Evolutionary conservation across 53 echinoderm and acorn worm genomes (phyloP), one percentile per base, ranked within the genome.

Genomic region (Echinarachnius parma): DNA sequence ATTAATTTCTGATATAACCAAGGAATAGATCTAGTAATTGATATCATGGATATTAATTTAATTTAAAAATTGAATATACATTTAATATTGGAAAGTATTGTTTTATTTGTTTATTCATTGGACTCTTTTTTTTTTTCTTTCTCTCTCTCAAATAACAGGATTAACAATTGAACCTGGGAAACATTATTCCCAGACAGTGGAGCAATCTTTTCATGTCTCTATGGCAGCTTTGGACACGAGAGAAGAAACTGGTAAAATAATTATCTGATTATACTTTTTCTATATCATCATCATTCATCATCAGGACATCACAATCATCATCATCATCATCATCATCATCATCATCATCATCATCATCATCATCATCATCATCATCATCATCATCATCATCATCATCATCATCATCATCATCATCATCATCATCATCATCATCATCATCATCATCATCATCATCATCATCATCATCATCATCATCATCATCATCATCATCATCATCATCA

Each of bases 121-220:
- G n/a, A n/a, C n/a, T n/a, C n/a, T n/a, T n/a, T n/a, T n/a, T n/a
- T n/a, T n/a, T n/a, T n/a, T n/a, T n/a, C n/a, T n/a, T n/a, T n/a
- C n/a, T n/a, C n/a, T n/a, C n/a, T n/a, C n/a, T n/a, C n/a, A n/a
- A n/a, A n/a, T n/a, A n/a, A 34, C 62, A 95, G 95, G 95, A 10
- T 70, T 95, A 21, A 87, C 90, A 1, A 81, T 95, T 31, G 95
- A 95, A 54, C 77, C 87, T 42, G 95, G 95, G 55, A 95, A 95
- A 76, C 90, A 87, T 29, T 95, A 95, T 79, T 87, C 90, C 55
- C 95, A 95, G 78, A 90, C 90, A 2, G 87, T 95, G 59, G 87
- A 90, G 30, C 90, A 95, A 31, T 90, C 95, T 13, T 95, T 95
- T 37, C 90, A 95, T 83, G 86, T 95, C 1, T 90, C 95, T 7